These are phyloP conservation scores for Pecten maximus DNA, from an alignment of 2,888 invertebrate genomes.

Conservation along the genomic window DNA sequence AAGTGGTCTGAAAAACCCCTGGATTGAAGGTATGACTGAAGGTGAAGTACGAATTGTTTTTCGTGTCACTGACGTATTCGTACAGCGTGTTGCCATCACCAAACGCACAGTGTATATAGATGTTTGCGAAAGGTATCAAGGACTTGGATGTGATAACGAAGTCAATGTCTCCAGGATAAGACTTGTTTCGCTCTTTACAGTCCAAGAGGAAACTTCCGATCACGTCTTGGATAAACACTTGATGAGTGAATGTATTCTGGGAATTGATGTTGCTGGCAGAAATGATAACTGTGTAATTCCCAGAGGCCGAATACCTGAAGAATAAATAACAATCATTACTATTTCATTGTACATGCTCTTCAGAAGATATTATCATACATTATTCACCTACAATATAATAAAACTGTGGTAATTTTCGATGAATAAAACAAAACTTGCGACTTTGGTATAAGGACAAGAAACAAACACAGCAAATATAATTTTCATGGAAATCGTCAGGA, in stretches of 20 bases:
- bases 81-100: conserved; percentile 54
- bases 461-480: too few relatives aligned
- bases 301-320: conserved; percentile 53
- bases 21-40: conserved; percentile 56
- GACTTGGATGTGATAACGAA: conserved; percentile 44
- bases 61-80: conserved; percentile 41
- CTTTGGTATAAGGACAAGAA: too few relatives aligned
- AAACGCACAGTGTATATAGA: conserved; percentile 54
- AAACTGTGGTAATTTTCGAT: too few relatives aligned
- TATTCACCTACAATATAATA: too few relatives aligned
- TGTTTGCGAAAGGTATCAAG: conserved; percentile 39
- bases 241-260: background rate
- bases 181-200: conserved; percentile 43
- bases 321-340: too few relatives aligned
- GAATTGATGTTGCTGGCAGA: conserved; percentile 60
- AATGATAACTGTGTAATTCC: conserved; percentile 58
- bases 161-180: conserved; percentile 53
- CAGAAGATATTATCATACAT: too few relatives aligned
- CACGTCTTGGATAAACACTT: conserved; percentile 55
- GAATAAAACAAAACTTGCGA: too few relatives aligned
- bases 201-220: conserved; percentile 46
- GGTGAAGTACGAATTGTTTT: conserved; percentile 13
- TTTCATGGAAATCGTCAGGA: too few relatives aligned
- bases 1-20: conserved; percentile 56
- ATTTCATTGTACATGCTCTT: too few relatives aligned